phyloP scores from a whole-genome alignment of 2,797 vertebrate species.

The Malurus splendens region DNA sequence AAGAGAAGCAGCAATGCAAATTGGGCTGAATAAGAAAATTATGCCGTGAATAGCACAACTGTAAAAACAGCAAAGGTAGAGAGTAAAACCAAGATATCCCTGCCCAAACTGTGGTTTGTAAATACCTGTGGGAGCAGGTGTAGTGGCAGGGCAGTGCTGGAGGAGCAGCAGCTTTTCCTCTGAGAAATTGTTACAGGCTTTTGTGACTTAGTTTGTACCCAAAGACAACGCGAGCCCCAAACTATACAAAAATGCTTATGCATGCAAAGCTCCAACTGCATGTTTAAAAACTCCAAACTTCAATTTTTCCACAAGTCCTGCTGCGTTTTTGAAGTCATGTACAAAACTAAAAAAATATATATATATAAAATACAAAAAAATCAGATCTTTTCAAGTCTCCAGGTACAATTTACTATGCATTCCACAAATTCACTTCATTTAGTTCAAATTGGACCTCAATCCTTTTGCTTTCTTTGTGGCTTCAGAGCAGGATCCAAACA shows the following conservation, averaged over 20 bases:
- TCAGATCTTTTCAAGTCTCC: background rate
- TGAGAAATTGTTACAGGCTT: background rate
- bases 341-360: too few species aligned
- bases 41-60: background rate
- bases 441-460: background rate
- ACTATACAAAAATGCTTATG: background rate
- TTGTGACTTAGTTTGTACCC: background rate
- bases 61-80: slow-evolving; percentile 37
- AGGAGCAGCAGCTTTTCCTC: background rate
- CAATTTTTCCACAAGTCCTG: background rate
- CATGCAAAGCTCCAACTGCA: background rate
- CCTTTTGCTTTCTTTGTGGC: background rate
- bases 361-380: background rate
- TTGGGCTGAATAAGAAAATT: slow-evolving; percentile 36
- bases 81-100: background rate
- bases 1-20: slow-evolving; percentile 40
- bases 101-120: background rate
- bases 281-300: background rate
- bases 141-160: background rate
- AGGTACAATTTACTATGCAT: background rate
- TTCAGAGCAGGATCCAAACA: background rate
- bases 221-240: background rate
- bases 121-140: background rate
- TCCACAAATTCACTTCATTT: background rate
- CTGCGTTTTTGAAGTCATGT: background rate